A percentile compares a stretch with the other conserved stretches of the same genome.
These are phyloP conservation scores for Petroica traversi DNA, from an alignment of 2,113 vertebrate species.

Conservation along the genomic window DNA sequence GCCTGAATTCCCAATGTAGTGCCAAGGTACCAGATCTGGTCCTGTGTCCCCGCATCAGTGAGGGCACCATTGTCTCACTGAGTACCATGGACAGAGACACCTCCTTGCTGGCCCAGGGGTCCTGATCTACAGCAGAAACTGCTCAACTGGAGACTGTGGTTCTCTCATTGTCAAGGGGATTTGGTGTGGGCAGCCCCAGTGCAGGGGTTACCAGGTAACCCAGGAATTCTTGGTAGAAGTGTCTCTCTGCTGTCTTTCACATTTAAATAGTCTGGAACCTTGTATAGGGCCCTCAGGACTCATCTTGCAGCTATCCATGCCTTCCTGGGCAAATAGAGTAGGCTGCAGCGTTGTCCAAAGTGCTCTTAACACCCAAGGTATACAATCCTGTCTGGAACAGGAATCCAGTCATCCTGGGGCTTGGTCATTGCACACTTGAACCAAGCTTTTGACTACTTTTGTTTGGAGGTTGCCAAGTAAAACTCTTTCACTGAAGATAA, in stretches of 20 bases:
- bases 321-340: background rate
- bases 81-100: constrained; percentile 47
- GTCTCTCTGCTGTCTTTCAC: background rate
- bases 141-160: background rate
- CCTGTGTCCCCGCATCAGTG: accelerated
- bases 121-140: background rate
- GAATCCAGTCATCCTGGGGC: background rate
- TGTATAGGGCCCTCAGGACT: background rate
- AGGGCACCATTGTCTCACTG: accelerated
- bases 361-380: background rate
- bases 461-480: background rate
- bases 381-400: background rate
- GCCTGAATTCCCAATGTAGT: accelerated
- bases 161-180: background rate
- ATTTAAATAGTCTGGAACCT: background rate
- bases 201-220: background rate
- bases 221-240: background rate
- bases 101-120: background rate
- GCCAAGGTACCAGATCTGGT: accelerated
- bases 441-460: background rate
- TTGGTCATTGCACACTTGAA: background rate
- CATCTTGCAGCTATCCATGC: background rate
- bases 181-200: background rate
- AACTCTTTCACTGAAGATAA: background rate
- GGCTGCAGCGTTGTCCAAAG: background rate